These are phyloP conservation scores for Chironomus tepperi DNA, from an alignment of 1,140 invertebrate species.

Conservation along the genomic window DNA sequence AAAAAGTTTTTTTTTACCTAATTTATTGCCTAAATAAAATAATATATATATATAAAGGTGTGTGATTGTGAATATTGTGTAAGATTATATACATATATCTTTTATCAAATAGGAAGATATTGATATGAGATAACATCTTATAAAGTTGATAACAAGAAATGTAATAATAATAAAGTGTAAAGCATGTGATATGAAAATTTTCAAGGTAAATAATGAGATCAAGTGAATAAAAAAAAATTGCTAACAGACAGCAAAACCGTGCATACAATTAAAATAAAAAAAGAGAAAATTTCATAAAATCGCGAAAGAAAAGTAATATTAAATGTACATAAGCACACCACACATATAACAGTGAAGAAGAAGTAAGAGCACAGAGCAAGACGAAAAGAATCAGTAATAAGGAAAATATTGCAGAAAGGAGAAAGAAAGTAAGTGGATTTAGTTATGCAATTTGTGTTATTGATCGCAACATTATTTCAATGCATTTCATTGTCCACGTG, in stretches of 20 bases:
- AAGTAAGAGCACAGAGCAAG: conserved; percentile 5
- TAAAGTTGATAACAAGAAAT: conserved; percentile 14
- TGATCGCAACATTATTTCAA: background rate
- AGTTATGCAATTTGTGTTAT: background rate
- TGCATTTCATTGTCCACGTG: background rate
- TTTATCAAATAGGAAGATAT: background rate
- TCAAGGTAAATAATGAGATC: too few species aligned
- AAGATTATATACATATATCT: too few species aligned
- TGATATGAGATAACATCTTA: background rate
- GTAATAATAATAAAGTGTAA: background rate
- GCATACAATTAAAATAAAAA: conserved; percentile 9
- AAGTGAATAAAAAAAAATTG: background rate
- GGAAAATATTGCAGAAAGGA: background rate
- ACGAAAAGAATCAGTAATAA: background rate
- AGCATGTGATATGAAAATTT: too few species aligned
- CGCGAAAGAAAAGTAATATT: conserved; percentile 13
- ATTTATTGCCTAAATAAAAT: too few species aligned
- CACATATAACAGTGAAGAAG: background rate
- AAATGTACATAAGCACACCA: background rate
- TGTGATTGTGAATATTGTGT: too few species aligned
- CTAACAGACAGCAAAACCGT: background rate
- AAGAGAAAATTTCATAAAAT: conserved; percentile 15
- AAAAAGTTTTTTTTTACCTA: background rate
- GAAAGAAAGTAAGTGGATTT: conserved; percentile 13
- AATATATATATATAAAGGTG: too few species aligned